These are phyloP conservation scores for Ascidia mentula DNA, from an alignment of 23 tunicate genomes.

Conservation along the genomic window DNA sequence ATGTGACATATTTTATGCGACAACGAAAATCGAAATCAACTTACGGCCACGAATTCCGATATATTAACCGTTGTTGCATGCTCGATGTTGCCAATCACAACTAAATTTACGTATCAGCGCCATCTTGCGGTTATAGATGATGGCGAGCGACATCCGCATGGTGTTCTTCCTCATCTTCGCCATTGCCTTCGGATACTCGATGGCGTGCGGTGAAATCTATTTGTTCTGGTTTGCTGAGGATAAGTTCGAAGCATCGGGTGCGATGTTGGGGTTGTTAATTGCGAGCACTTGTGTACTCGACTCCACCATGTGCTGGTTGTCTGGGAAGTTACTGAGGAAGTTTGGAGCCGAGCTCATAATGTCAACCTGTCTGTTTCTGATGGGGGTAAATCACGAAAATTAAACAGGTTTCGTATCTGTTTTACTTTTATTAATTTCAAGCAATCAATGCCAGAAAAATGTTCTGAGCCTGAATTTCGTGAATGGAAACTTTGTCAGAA, in stretches of 20 bases:
- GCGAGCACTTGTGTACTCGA: conserved; percentile 16
- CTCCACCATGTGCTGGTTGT: conserved; percentile 18
- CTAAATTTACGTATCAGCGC: no score
- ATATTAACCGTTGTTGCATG: no score
- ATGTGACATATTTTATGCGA: no score
- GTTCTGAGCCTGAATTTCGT: not conserved
- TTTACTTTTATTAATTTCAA: no score
- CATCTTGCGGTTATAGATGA: not conserved
- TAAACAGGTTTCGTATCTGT: no score
- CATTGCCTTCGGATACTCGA: conserved; percentile 5
- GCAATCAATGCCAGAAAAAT: not conserved
- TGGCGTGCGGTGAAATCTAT: conserved; percentile 34
- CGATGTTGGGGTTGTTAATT: conserved; percentile 23
- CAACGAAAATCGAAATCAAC: no score
- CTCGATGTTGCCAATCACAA: no score
- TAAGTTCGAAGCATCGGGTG: conserved; percentile 41
- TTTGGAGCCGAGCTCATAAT: conserved; percentile 38
- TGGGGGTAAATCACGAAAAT: conserved; percentile 22
- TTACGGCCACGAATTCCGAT: no score
- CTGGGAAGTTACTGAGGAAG: conserved; percentile 22
- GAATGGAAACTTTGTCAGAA: not conserved
- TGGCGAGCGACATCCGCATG: not conserved
- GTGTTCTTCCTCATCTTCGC: conserved; percentile 17
- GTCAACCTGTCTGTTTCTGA: conserved; percentile 13
- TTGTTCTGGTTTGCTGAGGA: conserved; percentile 64